phyloP scores from a whole-genome alignment of 2,113 vertebrate genomes.

The Ciconia boyciana region DNA sequence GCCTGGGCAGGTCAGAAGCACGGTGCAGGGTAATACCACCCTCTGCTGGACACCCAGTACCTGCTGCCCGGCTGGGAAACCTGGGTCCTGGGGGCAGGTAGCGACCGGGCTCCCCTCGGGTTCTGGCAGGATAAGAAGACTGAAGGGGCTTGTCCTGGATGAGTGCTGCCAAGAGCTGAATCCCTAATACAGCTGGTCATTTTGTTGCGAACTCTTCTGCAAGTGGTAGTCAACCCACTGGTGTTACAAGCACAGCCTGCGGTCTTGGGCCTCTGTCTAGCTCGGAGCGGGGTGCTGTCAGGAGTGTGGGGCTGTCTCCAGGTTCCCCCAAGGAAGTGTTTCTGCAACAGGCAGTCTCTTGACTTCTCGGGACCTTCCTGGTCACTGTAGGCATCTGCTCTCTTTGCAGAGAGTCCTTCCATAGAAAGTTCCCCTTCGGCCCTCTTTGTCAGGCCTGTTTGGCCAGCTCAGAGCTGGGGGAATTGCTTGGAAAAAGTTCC shows the following conservation, averaged over 20 bases:
- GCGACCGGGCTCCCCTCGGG: fast-evolving
- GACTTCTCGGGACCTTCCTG: not conserved
- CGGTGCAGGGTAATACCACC: constrained; percentile 22
- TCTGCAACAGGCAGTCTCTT: not conserved
- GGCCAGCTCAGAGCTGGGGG: not conserved
- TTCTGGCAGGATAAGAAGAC: not conserved
- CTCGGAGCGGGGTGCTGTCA: not conserved
- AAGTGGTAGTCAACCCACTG: not conserved
- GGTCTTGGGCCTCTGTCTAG: not conserved
- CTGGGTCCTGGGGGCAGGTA: not conserved
- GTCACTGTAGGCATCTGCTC: not conserved
- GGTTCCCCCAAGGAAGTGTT: not conserved
- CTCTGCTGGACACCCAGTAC: constrained; percentile 40
- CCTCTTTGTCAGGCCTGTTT: not conserved
- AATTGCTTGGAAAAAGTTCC: not conserved
- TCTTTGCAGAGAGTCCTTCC: not conserved
- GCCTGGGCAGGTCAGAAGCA: not conserved
- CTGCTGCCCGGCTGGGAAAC: not conserved
- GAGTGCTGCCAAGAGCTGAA: not conserved
- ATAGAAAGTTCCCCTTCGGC: not conserved
- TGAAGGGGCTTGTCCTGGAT: not conserved
- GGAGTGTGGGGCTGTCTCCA: not conserved
- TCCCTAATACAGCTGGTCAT: not conserved
- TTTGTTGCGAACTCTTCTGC: not conserved
- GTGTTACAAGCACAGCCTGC: not conserved